A percentile compares a stretch with the other conserved stretches of the same genome.
Evolutionary conservation across 2,113 vertebrate genomes (phyloP).

Genomic region (human): GRCh38 chr6:157875501-157876000

Average conservation of each 20-base stretch:
- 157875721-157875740: neutral
- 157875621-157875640: accelerated
- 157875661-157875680: accelerated
- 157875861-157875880: too few species aligned
- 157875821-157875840: neutral
- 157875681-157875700: neutral
- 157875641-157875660: accelerated
- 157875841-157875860: neutral
- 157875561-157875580: accelerated
- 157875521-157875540: neutral
- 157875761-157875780: neutral
- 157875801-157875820: neutral
- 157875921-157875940: too few species aligned
- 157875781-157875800: neutral
- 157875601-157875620: too few species aligned
- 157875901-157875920: too few species aligned
- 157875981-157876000: too few species aligned
- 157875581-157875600: accelerated
- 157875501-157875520: neutral
- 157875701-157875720: neutral
- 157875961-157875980: too few species aligned
- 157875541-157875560: neutral
- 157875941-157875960: too few species aligned
- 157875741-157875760: neutral
- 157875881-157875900: too few species aligned